A percentile compares a stretch with the other conserved stretches of the same genome.
Evolutionary conservation across 2,797 vertebrate species (phyloP).

Genomic region (Petrocephalus sullivani): DNA sequence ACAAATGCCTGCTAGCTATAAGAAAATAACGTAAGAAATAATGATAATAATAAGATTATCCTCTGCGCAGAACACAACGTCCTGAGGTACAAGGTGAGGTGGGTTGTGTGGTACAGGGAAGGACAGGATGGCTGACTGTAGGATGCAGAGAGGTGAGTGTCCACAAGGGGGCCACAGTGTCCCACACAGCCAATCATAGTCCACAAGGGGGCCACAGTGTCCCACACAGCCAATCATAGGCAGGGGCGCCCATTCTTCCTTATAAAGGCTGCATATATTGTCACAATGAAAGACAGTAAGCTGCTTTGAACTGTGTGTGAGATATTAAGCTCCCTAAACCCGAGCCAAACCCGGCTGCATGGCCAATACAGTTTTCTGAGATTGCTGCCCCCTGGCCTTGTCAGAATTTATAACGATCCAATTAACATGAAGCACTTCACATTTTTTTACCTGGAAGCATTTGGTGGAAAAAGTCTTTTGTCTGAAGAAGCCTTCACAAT

Average conservation of each 20-base stretch:
- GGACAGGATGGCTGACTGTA: neutral
- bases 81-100: neutral
- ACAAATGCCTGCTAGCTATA: neutral
- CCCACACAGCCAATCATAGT: neutral
- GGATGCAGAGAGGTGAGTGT: neutral
- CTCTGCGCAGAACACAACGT: neutral
- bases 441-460: neutral
- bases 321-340: neutral
- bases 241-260: neutral
- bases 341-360: neutral
- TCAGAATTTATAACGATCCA: neutral
- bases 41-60: conserved; percentile 4
- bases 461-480: neutral
- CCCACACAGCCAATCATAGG: neutral
- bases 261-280: neutral
- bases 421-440: conserved; percentile 1
- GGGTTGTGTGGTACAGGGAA: neutral
- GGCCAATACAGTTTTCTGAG: neutral
- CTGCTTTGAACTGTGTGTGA: neutral
- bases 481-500: neutral
- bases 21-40: neutral
- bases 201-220: neutral
- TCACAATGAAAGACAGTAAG: neutral
- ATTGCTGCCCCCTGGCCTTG: neutral
- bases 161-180: neutral